These are phyloP conservation scores for Cheilosia impressa DNA, from an alignment of 2,888 invertebrate species.

Conservation along the genomic window DNA sequence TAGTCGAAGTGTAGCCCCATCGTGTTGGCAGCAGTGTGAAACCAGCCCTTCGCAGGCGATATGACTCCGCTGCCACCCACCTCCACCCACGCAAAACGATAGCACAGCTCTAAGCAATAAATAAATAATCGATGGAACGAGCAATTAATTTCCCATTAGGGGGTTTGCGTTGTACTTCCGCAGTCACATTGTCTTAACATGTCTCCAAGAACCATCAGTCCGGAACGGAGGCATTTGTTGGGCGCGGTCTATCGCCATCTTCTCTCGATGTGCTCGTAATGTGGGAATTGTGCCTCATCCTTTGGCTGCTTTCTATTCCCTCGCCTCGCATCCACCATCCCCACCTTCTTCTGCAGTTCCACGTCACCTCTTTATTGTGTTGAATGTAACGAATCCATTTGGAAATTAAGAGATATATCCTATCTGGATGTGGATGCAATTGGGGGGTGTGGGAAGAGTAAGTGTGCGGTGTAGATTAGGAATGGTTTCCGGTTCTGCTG, in stretches of 20 bases:
- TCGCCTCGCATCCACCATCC: constrained; percentile 10
- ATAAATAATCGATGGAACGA: constrained; percentile 77
- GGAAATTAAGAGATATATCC: constrained; percentile 76
- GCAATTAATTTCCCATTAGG: constrained; percentile 77
- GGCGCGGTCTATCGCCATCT: constrained; percentile 74
- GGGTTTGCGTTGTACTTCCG: constrained; percentile 73
- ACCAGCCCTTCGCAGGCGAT: constrained; percentile 35
- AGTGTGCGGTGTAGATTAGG: constrained; percentile 72
- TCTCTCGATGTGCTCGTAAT: constrained; percentile 38
- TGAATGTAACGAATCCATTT: constrained; percentile 75
- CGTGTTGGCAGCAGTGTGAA: constrained; percentile 33
- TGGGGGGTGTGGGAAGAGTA: constrained; percentile 48
- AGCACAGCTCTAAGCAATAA: constrained; percentile 74
- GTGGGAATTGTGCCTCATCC: constrained; percentile 59
- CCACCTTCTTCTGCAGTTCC: constrained; percentile 21
- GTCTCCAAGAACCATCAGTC: constrained; percentile 75
- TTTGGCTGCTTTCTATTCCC: constrained; percentile 5
- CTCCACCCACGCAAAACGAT: constrained; percentile 11
- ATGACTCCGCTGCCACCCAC: not conserved
- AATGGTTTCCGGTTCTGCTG: constrained; percentile 64
- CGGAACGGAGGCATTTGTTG: constrained; percentile 75
- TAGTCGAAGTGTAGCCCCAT: constrained; percentile 44
- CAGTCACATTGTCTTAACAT: constrained; percentile 75
- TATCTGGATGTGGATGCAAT: constrained; percentile 58
- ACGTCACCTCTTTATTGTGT: constrained; percentile 72